phyloP scores from a whole-genome alignment of 2,797 vertebrate species.

The Australoheros facetus region DNA sequence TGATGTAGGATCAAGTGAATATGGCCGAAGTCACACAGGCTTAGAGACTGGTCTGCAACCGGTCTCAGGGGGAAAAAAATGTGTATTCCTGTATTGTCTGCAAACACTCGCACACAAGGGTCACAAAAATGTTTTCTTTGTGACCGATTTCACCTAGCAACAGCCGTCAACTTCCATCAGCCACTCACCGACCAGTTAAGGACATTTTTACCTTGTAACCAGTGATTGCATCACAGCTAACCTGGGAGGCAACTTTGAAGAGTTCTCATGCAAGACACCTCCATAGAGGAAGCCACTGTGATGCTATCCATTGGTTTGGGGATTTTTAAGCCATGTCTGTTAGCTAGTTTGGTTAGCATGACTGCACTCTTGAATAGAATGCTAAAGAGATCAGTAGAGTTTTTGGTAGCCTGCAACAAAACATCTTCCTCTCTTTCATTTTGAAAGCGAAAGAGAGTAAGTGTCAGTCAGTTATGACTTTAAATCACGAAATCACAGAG shows the following conservation, averaged over 20 bases:
- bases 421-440: not conserved
- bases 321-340: not conserved
- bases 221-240: not conserved
- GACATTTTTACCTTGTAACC: not conserved
- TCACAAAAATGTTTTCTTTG: too few species aligned
- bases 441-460: too few species aligned
- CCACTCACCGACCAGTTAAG: fast-evolving
- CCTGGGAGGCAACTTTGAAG: not conserved
- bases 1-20: too few species aligned
- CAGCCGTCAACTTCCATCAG: too few species aligned
- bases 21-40: too few species aligned
- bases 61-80: too few species aligned
- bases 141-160: not conserved
- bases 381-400: not conserved
- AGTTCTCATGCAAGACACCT: not conserved
- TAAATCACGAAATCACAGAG: constrained; percentile 13
- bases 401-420: not conserved
- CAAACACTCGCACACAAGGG: too few species aligned
- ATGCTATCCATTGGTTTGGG: not conserved
- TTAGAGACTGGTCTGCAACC: too few species aligned
- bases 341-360: not conserved
- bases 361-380: not conserved
- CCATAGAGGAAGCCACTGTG: not conserved
- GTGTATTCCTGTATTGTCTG: too few species aligned
- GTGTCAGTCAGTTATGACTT: constrained; percentile 19